Evolutionary conservation across 2,113 vertebrate genomes (phyloP).

Genomic region (Ceuthmochares aereus): DNA sequence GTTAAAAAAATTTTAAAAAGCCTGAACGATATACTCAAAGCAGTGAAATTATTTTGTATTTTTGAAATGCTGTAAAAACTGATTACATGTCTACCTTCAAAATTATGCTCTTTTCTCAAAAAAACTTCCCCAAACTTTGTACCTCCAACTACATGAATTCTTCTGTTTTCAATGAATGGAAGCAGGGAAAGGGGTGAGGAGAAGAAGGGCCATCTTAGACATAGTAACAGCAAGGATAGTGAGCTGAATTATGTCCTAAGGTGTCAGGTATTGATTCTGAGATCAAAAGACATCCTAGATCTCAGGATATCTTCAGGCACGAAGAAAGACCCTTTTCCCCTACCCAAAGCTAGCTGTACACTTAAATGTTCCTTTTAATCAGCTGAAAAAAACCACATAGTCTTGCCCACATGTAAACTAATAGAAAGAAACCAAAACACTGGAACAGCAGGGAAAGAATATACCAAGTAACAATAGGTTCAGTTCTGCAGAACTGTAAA

Average conservation of each 20-base stretch:
- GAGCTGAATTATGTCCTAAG: not conserved
- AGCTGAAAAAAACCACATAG: not conserved
- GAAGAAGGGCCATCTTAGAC: not conserved
- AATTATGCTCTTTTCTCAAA: not conserved
- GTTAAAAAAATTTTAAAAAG: not conserved
- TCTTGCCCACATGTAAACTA: fast-evolving
- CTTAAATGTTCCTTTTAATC: not conserved
- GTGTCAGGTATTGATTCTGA: not conserved
- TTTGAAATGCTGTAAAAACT: not conserved
- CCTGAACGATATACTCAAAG: not conserved
- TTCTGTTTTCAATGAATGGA: not conserved
- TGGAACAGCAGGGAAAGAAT: not conserved
- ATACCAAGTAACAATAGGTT: not conserved
- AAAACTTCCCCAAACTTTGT: not conserved
- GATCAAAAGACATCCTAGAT: not conserved
- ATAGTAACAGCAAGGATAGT: not conserved
- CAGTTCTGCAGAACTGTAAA: not conserved
- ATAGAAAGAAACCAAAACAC: not conserved
- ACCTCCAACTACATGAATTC: not conserved
- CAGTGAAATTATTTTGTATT: not conserved
- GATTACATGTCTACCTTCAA: not conserved
- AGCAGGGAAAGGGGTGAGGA: not conserved
- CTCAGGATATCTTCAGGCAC: not conserved
- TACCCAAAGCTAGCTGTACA: not conserved
- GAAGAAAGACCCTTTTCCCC: not conserved